phyloP scores from a whole-genome alignment of 2,113 vertebrate species.

The Neotoma lepida region DNA sequence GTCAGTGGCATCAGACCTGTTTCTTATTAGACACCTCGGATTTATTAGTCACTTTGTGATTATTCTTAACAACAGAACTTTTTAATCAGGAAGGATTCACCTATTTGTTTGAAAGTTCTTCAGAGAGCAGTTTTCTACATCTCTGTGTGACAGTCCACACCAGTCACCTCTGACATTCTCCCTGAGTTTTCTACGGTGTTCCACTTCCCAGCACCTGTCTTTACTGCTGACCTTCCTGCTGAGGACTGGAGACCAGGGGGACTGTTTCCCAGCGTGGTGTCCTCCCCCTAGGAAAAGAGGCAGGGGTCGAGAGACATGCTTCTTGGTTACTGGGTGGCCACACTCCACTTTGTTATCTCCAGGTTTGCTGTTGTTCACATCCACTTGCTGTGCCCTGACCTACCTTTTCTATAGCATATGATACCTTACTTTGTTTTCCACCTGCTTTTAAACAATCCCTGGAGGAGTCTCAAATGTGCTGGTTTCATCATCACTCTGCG shows the following conservation, averaged over 20 bases:
- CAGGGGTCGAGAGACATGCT: accelerated
- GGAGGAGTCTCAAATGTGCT: not conserved
- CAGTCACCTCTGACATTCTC: accelerated
- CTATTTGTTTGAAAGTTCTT: not conserved
- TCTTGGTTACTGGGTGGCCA: accelerated
- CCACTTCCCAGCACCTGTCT: accelerated
- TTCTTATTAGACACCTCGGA: not conserved
- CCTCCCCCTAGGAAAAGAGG: accelerated
- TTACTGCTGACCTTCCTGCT: not conserved
- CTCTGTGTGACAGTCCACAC: accelerated
- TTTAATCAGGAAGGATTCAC: not conserved
- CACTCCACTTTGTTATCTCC: not conserved
- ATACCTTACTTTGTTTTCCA: not conserved
- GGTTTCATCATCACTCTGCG: not conserved
- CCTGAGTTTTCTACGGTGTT: accelerated
- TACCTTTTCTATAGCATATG: not conserved
- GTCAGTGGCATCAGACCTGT: accelerated
- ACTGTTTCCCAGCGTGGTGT: accelerated
- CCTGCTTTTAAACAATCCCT: not conserved
- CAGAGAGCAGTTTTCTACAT: accelerated
- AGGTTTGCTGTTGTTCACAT: not conserved
- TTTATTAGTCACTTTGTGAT: not conserved
- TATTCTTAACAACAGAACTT: not conserved
- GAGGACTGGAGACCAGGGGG: accelerated
- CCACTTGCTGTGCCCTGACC: not conserved